A percentile compares a stretch with the other conserved stretches of the same genome.
Conservation (phyloP, 2,888 invertebrate genomes). For the Caradrina kadenii region DNA sequence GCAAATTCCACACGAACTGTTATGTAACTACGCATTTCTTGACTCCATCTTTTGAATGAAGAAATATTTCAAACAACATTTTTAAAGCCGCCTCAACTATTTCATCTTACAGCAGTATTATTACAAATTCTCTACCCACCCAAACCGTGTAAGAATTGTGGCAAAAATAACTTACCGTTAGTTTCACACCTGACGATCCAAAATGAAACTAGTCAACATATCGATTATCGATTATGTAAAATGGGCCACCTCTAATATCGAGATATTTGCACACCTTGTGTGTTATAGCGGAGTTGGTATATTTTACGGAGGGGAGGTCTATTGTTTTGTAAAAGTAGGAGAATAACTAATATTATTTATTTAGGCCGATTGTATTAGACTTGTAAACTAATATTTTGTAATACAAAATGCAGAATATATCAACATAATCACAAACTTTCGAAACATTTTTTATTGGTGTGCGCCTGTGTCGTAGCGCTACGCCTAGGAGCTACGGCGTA, state of each 20-base stretch:
- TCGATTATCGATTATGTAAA: slow-evolving; percentile 62
- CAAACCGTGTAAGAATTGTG: slow-evolving; percentile 37
- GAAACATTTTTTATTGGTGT: neutral
- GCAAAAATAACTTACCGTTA: slow-evolving; percentile 42
- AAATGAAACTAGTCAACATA: slow-evolving; percentile 50
- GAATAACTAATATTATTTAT: slow-evolving; percentile 9
- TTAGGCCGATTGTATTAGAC: neutral
- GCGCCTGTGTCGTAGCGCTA: slow-evolving; percentile 18
- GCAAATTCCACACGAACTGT: neutral
- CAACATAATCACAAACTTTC: neutral
- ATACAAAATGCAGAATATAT: neutral
- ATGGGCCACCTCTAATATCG: slow-evolving; percentile 33
- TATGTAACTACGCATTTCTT: neutral
- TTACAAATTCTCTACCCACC: slow-evolving; percentile 12
- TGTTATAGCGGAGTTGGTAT: slow-evolving; percentile 3
- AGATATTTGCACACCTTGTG: slow-evolving; percentile 33
- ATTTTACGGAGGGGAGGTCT: neutral
- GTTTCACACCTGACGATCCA: slow-evolving; percentile 46
- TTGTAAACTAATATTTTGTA: neutral
- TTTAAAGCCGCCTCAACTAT: neutral
- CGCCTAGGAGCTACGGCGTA: slow-evolving; percentile 38
- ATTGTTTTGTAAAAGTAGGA: slow-evolving; percentile 5
- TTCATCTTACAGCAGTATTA: neutral
- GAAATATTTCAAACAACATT: neutral
- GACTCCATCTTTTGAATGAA: neutral